Evolutionary conservation across 2,797 vertebrate genomes (phyloP).

Genomic region (Melanogrammus aeglefinus): DNA sequence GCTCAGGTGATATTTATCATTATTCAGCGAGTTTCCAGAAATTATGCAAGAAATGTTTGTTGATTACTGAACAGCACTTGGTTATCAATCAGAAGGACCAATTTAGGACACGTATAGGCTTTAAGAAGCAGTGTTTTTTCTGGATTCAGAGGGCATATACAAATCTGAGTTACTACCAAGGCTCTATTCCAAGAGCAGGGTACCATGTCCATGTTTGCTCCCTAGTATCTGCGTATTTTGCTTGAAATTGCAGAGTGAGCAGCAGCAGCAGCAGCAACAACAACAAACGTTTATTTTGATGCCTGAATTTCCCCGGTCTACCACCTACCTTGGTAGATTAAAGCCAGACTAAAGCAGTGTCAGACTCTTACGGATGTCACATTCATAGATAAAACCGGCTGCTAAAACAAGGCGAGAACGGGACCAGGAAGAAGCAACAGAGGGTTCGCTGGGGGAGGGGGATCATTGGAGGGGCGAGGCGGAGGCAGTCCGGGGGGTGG

Average conservation of each 20-base stretch:
- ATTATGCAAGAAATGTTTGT: background rate
- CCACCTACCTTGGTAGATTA: background rate
- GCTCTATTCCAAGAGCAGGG: background rate
- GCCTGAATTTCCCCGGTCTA: background rate
- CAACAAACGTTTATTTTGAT: background rate
- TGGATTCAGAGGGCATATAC: background rate
- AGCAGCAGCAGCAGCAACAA: background rate
- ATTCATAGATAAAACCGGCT: too few relatives aligned
- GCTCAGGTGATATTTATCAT: background rate
- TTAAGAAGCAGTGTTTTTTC: background rate
- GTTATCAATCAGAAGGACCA: background rate
- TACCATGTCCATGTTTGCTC: background rate
- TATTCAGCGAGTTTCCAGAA: background rate
- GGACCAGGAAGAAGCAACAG: background rate
- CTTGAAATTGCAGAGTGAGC: background rate
- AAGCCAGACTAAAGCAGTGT: background rate
- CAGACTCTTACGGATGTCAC: background rate
- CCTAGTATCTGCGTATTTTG: background rate
- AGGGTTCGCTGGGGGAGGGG: background rate
- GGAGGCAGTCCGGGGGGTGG: background rate
- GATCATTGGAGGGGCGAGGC: background rate
- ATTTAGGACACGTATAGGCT: background rate
- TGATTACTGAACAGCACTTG: background rate
- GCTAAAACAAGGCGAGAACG: too few relatives aligned
- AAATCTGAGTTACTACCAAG: too few relatives aligned